Conservation (phyloP, 2,888 invertebrate species). For the Eupeodes latifasciatus region DNA sequence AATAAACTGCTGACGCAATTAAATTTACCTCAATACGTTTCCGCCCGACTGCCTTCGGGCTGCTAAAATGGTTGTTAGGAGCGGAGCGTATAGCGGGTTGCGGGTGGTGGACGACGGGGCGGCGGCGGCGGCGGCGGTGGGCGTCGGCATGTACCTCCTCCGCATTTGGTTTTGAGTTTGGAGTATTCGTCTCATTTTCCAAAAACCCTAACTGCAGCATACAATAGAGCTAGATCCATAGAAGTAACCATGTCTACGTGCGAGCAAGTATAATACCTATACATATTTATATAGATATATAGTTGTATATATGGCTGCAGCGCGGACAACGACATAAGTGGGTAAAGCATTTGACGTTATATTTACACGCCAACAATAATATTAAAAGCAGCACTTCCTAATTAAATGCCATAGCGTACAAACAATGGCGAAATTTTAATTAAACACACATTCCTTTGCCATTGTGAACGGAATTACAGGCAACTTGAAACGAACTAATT, state of each 20-base stretch:
- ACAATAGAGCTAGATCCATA: slow-evolving; percentile 7
- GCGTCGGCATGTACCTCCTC: slow-evolving; percentile 12
- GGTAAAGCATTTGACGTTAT: slow-evolving; percentile 75
- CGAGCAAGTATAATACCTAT: neutral
- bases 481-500: slow-evolving; percentile 77
- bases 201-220: slow-evolving; percentile 25
- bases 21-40: slow-evolving; percentile 66
- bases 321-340: slow-evolving; percentile 74
- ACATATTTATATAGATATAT: neutral
- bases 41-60: slow-evolving; percentile 58
- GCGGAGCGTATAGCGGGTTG: neutral
- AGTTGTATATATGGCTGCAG: slow-evolving; percentile 2
- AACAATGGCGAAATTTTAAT: slow-evolving; percentile 77
- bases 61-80: slow-evolving; percentile 61
- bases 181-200: slow-evolving; percentile 52
- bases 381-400: slow-evolving; percentile 77
- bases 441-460: slow-evolving; percentile 77
- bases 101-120: too few species aligned
- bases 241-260: slow-evolving; percentile 21
- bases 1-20: slow-evolving; percentile 76
- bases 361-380: slow-evolving; percentile 76
- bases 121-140: too few species aligned
- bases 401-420: slow-evolving; percentile 76
- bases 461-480: slow-evolving; percentile 76
- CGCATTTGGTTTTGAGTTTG: slow-evolving; percentile 14